Conservation (phyloP, 2,797 vertebrate genomes). For the Bradypodion ventrale region DNA sequence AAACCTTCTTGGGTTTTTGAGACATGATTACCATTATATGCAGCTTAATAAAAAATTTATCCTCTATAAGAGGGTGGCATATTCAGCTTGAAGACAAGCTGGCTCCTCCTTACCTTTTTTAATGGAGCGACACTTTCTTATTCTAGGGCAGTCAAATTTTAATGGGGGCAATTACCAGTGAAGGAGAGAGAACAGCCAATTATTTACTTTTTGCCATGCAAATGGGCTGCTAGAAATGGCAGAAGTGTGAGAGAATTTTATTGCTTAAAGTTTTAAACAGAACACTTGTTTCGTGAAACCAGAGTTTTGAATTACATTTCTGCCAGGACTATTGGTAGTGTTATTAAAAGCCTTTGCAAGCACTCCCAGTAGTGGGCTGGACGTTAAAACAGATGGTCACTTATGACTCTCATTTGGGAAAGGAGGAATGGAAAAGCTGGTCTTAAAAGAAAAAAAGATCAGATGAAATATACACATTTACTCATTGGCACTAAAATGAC, state of each 20-base stretch:
- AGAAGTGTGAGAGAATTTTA: not conserved
- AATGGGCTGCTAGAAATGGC: slow-evolving; percentile 7
- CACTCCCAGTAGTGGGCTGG: slow-evolving; percentile 20
- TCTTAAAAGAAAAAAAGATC: slow-evolving; percentile 19
- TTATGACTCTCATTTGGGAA: slow-evolving; percentile 21
- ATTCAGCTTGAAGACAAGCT: not conserved
- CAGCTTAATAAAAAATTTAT: not conserved
- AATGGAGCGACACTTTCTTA: not conserved
- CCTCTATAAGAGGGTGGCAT: slow-evolving; percentile 1
- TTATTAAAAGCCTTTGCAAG: slow-evolving; percentile 31
- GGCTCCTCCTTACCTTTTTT: not conserved
- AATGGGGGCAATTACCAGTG: slow-evolving; percentile 10
- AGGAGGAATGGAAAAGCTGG: slow-evolving; percentile 19
- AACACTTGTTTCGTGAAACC: slow-evolving; percentile 12
- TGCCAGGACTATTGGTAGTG: not conserved
- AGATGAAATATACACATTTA: slow-evolving; percentile 36
- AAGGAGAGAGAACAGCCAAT: not conserved
- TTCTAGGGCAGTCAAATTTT: not conserved
- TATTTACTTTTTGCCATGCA: slow-evolving; percentile 3
- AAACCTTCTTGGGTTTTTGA: not conserved
- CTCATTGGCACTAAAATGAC: slow-evolving; percentile 12
- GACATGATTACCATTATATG: not conserved
- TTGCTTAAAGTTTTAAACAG: slow-evolving; percentile 20
- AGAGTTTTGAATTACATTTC: slow-evolving; percentile 42
- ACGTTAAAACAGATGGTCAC: slow-evolving; percentile 33